phyloP scores from a whole-genome alignment of 2,888 invertebrate genomes.

The Mayetiola destructor region DNA sequence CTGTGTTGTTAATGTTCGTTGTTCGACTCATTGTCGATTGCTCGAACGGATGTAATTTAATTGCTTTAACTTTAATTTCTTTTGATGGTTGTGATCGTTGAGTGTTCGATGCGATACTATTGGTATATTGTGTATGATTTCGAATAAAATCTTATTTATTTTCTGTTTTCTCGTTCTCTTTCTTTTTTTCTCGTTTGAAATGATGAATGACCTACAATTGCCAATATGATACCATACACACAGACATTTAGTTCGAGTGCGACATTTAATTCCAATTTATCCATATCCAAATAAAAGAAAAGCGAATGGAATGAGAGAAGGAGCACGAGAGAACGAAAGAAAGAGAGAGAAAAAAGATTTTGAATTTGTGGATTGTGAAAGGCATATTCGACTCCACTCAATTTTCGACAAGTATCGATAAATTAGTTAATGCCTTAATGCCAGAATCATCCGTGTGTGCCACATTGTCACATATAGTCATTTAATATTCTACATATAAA shows the following conservation, averaged over 20 bases:
- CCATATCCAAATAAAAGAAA: too few relatives aligned
- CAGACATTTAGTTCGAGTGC: too few relatives aligned
- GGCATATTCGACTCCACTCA: neutral
- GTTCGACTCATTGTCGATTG: too few relatives aligned
- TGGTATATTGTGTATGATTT: slow-evolving; percentile 2
- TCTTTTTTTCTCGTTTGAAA: neutral
- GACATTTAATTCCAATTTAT: too few relatives aligned
- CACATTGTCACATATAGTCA: too few relatives aligned
- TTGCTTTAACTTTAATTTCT: slow-evolving; percentile 9
- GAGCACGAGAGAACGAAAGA: too few relatives aligned
- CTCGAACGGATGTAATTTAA: slow-evolving; percentile 11
- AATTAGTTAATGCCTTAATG: slow-evolving; percentile 11
- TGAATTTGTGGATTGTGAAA: too few relatives aligned
- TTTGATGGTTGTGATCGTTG: neutral
- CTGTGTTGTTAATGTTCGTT: too few relatives aligned
- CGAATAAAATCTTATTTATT: slow-evolving; percentile 8
- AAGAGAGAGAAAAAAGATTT: too few relatives aligned
- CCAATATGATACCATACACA: neutral
- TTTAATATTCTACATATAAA: too few relatives aligned
- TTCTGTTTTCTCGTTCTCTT: neutral
- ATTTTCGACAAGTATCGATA: neutral
- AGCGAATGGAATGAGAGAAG: too few relatives aligned
- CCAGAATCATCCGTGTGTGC: too few relatives aligned
- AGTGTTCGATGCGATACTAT: neutral
- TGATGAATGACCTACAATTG: slow-evolving; percentile 13